A percentile compares a stretch with the other conserved stretches of the same genome.
Conservation (phyloP, 2,113 vertebrate genomes). For the Daubentonia madagascariensis region DNA sequence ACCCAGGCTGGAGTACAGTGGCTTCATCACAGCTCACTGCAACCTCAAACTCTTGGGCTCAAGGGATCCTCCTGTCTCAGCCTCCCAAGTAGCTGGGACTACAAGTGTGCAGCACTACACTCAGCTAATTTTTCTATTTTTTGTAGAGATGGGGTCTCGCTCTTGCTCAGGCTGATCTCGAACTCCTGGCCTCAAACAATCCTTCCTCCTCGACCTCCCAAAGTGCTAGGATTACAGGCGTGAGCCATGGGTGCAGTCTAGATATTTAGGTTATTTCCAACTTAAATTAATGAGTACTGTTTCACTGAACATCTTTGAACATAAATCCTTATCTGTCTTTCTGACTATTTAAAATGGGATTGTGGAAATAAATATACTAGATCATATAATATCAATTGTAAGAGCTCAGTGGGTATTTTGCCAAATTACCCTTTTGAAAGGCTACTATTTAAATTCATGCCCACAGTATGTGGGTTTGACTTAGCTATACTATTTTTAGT, state of each 20-base stretch:
- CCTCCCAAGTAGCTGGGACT: no score
- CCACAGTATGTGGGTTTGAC: not conserved
- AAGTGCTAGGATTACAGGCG: no score
- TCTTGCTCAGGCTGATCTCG: no score
- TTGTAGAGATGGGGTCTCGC: no score
- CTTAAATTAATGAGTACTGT: conserved; percentile 19
- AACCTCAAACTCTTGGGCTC: no score
- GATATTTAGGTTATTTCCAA: not conserved
- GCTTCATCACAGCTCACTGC: no score
- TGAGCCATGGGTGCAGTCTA: not conserved
- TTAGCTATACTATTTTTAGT: not conserved
- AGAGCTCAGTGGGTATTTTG: not conserved
- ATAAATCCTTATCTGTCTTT: not conserved
- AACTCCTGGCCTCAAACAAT: no score
- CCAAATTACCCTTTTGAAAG: not conserved
- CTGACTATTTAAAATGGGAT: not conserved
- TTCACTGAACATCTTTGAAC: not conserved
- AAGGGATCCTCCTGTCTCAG: no score
- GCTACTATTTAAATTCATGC: not conserved
- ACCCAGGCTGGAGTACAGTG: no score
- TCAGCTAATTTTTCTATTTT: no score
- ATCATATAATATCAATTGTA: not conserved
- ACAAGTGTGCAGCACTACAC: no score
- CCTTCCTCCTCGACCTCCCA: no score
- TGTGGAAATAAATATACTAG: not conserved